Conservation (phyloP, 1,140 invertebrate genomes). For the Phortica variegata region DNA sequence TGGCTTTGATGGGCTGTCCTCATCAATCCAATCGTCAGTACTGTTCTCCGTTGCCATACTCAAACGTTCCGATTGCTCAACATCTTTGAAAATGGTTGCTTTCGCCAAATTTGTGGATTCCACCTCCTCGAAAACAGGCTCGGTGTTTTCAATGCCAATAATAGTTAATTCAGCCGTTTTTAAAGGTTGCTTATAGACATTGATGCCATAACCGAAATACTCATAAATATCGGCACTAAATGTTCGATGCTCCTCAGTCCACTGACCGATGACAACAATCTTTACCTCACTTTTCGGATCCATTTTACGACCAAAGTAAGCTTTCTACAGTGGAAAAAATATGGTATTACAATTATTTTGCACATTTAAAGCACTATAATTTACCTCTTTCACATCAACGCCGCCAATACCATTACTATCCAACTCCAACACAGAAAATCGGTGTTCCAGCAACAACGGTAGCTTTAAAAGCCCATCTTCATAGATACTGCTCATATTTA, state of each 20-base stretch:
- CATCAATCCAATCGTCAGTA: constrained; percentile 4
- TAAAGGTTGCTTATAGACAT: constrained; percentile 26
- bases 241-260: constrained; percentile 42
- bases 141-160: constrained; percentile 39
- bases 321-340: constrained; percentile 23
- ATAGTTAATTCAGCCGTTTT: constrained; percentile 26
- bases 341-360: not conserved
- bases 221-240: constrained; percentile 47
- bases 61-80: constrained; percentile 11
- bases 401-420: constrained; percentile 39
- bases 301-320: constrained; percentile 45
- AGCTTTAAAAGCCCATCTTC: constrained; percentile 17
- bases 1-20: constrained; percentile 2
- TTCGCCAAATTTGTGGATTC: constrained; percentile 37
- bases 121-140: constrained; percentile 40
- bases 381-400: constrained; percentile 31
- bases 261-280: constrained; percentile 45
- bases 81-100: constrained; percentile 30
- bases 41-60: constrained; percentile 9
- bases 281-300: constrained; percentile 40
- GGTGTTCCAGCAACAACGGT: constrained; percentile 45
- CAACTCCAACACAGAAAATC: constrained; percentile 35
- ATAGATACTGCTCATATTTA: constrained; percentile 34
- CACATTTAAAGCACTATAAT: not conserved
- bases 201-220: constrained; percentile 39